Base-by-base conservation (phyloP, 2,113 vertebrate species). In the Callospermophilus lateralis region DNA sequence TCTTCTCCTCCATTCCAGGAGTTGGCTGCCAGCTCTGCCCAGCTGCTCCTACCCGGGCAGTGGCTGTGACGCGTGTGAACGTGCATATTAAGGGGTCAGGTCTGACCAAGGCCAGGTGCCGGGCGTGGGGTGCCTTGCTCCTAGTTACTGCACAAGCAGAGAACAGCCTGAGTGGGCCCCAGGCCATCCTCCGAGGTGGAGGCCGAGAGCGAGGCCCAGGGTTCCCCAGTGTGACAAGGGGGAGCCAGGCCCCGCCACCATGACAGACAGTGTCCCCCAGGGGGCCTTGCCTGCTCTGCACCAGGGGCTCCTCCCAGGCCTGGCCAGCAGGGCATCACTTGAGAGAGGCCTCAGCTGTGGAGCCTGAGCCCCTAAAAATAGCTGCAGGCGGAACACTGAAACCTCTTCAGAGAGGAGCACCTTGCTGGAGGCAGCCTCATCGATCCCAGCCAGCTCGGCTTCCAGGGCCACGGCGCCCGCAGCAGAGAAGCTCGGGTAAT, bases 341-440 rank as follows among this genome's bases (percentile, higher is more conserved):
- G 88, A 94, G 72, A 89, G 15, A 78, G 84, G 78, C 81, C 76
- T 67, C 77, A 6, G 42, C 90, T 72, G 81, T 78, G 73, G 87
- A 95, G 77, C 89, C 34, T 8, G 20, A 0, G 51, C 24, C 77
- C 92, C 97, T 98, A 98, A 98, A 98, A 98, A 98, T 98, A 98
- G 97, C 95, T 16, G 16, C 1, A 34, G 83, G 89, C 53, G 16
- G 8, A 76, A 97, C 95, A 90, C 93, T 97, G 97, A 97, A 97
- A 94, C 19, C 76, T 89, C 95, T 98, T 97, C 90, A 58, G 96
- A 93, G 80, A 96, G 87, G 61, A 53, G 94, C 95, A 63, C 45
- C 94, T 96, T 91, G 58, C 13, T 16, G 7, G 95, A 72, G 15
- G 30, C 8, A 22, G 70, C 0, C 0, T 3, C 37, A 97, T 98